These are phyloP conservation scores for Oscheius sp. DNA, from an alignment of 2,888 invertebrate species.

Conservation along the genomic window DNA sequence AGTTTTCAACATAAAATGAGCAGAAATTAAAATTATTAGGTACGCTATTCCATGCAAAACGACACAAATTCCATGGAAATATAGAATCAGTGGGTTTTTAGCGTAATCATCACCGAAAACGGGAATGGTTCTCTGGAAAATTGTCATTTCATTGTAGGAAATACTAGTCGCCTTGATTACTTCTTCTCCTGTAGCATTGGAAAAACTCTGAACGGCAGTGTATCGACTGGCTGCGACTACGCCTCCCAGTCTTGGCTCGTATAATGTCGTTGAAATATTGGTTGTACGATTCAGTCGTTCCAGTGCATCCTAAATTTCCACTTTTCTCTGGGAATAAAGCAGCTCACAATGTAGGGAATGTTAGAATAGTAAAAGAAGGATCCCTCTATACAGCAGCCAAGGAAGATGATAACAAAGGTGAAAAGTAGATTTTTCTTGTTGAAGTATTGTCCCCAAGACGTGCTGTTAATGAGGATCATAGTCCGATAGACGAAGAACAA, in stretches of 20 bases:
- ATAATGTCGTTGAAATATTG: slow-evolving; percentile 9
- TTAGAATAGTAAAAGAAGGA: slow-evolving; percentile 44
- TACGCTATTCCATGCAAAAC: slow-evolving; percentile 43
- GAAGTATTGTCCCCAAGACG: slow-evolving; percentile 51
- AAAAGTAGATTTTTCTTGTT: slow-evolving; percentile 43
- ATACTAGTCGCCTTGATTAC: slow-evolving; percentile 4
- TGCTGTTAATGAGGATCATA: slow-evolving; percentile 41
- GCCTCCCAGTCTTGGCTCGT: not conserved
- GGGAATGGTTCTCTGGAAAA: slow-evolving; percentile 14
- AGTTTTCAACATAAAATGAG: slow-evolving; percentile 52
- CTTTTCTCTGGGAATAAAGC: no score
- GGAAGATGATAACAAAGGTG: slow-evolving; percentile 45
- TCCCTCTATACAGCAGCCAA: slow-evolving; percentile 44
- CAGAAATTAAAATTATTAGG: slow-evolving; percentile 45
- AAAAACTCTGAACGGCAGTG: not conserved
- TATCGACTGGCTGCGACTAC: no score
- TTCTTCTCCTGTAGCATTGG: slow-evolving; percentile 30
- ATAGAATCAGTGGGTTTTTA: slow-evolving; percentile 48
- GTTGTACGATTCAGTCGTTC: slow-evolving; percentile 49
- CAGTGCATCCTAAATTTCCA: slow-evolving; percentile 43
- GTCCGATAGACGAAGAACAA: slow-evolving; percentile 50
- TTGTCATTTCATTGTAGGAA: not conserved
- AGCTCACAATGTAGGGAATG: slow-evolving; percentile 43
- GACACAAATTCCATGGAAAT: slow-evolving; percentile 41
- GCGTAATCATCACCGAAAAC: slow-evolving; percentile 51